Conservation (phyloP, 2,888 invertebrate species). For the Ophioninae sp. region DNA sequence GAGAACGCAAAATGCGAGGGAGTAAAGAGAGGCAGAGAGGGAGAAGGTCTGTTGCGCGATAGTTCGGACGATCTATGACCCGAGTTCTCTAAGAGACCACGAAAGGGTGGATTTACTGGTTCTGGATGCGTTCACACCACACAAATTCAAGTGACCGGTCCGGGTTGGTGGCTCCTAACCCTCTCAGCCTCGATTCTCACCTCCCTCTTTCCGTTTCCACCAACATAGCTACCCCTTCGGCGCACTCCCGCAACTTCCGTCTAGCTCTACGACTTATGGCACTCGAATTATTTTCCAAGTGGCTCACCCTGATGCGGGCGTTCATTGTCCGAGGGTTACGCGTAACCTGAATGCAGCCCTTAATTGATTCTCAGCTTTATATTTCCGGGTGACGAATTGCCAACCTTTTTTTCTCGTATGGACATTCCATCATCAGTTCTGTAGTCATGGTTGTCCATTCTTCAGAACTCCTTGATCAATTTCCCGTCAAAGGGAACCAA, state of each 20-base stretch:
- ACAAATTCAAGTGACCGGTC: constrained; percentile 81
- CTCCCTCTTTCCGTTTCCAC: constrained; percentile 52
- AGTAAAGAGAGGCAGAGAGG: constrained; percentile 19
- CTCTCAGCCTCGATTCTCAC: constrained; percentile 65
- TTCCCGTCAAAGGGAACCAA: background rate
- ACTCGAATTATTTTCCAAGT: constrained; percentile 71
- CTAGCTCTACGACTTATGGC: constrained; percentile 75
- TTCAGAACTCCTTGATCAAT: background rate
- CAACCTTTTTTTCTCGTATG: background rate
- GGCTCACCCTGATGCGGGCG: constrained; percentile 36
- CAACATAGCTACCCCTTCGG: constrained; percentile 49
- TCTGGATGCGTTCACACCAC: constrained; percentile 80
- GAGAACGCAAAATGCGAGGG: constrained; percentile 53
- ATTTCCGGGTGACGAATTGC: background rate
- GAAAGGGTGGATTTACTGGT: constrained; percentile 80
- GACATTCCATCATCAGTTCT: background rate
- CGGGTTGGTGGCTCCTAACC: constrained; percentile 61
- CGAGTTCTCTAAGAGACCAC: constrained; percentile 79
- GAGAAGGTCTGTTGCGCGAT: constrained; percentile 77
- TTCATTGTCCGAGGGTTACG: constrained; percentile 46
- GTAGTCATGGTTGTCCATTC: background rate
- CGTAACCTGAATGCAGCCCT: constrained; percentile 3
- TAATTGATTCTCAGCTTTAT: background rate
- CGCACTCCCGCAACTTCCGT: constrained; percentile 66
- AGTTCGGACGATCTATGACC: constrained; percentile 80